These are phyloP conservation scores for Alauda arvensis DNA, from an alignment of 2,797 vertebrate genomes.

Conservation along the genomic window DNA sequence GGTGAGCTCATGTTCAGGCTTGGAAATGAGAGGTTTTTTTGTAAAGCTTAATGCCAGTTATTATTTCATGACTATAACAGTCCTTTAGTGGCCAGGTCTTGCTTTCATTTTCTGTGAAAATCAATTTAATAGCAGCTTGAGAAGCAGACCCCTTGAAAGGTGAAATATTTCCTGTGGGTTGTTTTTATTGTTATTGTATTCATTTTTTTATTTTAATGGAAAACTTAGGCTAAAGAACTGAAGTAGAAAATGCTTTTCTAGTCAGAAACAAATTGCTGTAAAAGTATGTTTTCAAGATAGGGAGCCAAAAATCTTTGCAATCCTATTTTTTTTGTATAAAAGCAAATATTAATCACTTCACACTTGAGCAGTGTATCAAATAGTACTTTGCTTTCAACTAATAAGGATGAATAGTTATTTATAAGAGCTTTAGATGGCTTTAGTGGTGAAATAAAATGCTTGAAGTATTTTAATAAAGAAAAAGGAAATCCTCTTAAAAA, in stretches of 20 bases:
- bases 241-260: not conserved
- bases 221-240: not conserved
- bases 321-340: not conserved
- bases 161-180: not conserved
- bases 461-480: not conserved
- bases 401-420: not conserved
- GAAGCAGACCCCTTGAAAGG: not conserved
- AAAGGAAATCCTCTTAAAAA: not conserved
- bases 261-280: not conserved
- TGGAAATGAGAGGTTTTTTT: not conserved
- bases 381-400: slow-evolving; percentile 2
- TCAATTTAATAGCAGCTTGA: not conserved
- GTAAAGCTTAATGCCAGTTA: not conserved
- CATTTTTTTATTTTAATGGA: not conserved
- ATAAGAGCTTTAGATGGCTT: not conserved
- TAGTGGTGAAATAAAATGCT: slow-evolving; percentile 10
- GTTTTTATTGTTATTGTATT: not conserved
- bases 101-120: not conserved
- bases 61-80: not conserved
- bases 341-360: not conserved
- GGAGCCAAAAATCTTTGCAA: not conserved
- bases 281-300: not conserved
- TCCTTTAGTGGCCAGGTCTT: not conserved
- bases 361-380: not conserved
- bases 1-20: not conserved